These are phyloP conservation scores for Scalopus aquaticus DNA, from an alignment of 2,113 vertebrate genomes.

Conservation along the genomic window DNA sequence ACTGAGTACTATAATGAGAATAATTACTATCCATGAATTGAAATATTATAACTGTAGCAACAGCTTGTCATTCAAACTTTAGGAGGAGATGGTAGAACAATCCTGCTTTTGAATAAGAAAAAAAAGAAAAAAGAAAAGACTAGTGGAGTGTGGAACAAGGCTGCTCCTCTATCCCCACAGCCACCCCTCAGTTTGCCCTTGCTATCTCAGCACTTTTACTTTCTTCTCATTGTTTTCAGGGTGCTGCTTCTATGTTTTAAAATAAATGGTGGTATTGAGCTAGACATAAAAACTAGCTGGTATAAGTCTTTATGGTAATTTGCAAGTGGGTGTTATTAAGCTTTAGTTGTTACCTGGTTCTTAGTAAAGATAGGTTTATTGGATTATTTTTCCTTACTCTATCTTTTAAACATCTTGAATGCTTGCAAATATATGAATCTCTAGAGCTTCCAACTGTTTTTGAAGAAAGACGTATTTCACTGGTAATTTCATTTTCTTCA, in stretches of 20 bases:
- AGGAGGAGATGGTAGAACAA: not conserved
- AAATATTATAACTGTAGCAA: not conserved
- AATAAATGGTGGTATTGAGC: not conserved
- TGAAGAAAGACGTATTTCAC: slow-evolving; percentile 26
- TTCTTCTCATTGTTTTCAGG: not conserved
- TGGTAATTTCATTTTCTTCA: slow-evolving; percentile 24
- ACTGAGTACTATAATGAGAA: not conserved
- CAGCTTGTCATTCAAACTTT: not conserved
- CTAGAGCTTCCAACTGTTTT: slow-evolving; percentile 7
- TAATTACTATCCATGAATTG: not conserved
- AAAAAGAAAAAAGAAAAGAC: not conserved
- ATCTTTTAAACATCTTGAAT: not conserved
- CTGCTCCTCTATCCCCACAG: not conserved
- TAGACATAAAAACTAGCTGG: not conserved
- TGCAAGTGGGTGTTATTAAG: not conserved
- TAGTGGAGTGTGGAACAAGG: not conserved
- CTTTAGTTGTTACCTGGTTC: not conserved
- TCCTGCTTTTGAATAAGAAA: not conserved
- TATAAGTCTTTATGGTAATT: not conserved
- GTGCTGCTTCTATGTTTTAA: not conserved
- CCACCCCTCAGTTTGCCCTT: not conserved
- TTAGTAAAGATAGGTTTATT: slow-evolving; percentile 14
- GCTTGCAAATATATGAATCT: not conserved
- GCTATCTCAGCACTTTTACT: not conserved
- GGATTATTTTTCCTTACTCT: not conserved